phyloP scores from a whole-genome alignment of 2,113 vertebrate genomes.

The Scytalopus superciliaris region DNA sequence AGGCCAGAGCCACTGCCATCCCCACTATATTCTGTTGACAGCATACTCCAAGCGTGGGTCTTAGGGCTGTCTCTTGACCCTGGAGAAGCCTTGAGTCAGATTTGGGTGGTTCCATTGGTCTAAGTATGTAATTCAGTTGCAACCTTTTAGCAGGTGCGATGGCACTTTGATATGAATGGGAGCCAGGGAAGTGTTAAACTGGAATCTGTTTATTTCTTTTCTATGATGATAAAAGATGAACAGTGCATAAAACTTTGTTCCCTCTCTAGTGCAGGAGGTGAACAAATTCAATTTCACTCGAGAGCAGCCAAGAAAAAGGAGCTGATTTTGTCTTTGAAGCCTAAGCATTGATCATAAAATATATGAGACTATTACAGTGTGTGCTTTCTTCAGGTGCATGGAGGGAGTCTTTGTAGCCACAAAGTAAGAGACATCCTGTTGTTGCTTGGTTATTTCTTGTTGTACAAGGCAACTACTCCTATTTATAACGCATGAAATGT shows the following conservation, averaged over 20 bases:
- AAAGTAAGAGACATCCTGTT: not conserved
- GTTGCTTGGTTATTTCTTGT: not conserved
- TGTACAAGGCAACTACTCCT: not conserved
- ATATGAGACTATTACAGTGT: not conserved
- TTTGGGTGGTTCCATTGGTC: not conserved
- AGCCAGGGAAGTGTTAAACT: not conserved
- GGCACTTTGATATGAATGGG: not conserved
- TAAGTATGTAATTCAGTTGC: not conserved
- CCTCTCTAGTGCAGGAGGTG: not conserved
- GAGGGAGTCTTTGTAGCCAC: not conserved
- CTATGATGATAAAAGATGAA: not conserved
- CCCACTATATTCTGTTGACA: not conserved
- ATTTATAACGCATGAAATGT: not conserved
- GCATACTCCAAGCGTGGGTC: not conserved
- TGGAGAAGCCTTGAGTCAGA: not conserved
- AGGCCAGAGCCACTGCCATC: not conserved
- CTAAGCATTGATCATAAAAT: slow-evolving; percentile 8
- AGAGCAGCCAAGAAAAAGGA: slow-evolving; percentile 25
- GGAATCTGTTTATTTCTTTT: not conserved
- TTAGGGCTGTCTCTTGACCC: not conserved
- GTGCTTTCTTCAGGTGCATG: not conserved
- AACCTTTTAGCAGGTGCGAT: not conserved
- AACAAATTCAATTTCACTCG: slow-evolving; percentile 2
- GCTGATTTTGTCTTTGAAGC: not conserved
- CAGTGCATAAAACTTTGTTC: not conserved